phyloP scores from a whole-genome alignment of 2,797 vertebrate genomes.

The Hypotaenidia philippensis region DNA sequence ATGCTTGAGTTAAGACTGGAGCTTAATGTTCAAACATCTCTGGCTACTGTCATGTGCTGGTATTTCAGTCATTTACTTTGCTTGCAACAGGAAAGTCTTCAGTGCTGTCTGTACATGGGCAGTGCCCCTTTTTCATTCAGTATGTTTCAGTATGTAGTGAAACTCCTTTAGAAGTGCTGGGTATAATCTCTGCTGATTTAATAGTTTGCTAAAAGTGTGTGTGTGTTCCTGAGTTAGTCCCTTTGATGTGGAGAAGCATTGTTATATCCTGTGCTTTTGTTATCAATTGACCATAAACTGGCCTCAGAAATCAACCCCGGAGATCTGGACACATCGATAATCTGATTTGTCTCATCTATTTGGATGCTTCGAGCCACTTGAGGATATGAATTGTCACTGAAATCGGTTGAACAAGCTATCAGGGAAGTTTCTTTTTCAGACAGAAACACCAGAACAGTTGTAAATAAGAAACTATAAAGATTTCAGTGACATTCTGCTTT shows the following conservation, averaged over 20 bases:
- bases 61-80: background rate
- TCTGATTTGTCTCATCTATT: background rate
- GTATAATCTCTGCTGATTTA: background rate
- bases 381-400: background rate
- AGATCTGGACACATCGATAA: background rate
- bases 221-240: background rate
- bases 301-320: background rate
- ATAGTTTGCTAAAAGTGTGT: background rate
- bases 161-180: background rate
- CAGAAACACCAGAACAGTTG: background rate
- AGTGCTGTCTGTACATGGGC: background rate
- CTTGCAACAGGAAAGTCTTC: background rate
- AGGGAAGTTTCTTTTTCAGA: background rate
- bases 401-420: background rate
- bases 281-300: background rate
- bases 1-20: background rate
- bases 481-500: background rate
- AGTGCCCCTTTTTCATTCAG: background rate
- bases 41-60: background rate
- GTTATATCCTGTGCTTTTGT: accelerated
- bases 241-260: background rate
- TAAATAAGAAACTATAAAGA: background rate
- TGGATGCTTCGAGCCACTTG: background rate
- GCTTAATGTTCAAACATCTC: background rate
- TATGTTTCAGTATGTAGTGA: accelerated